Percentiles rank a stretch among this genome's conserved stretches.
These are phyloP conservation scores for Actinopyga echinites DNA, from an alignment of 53 echinoderm and acorn worm species.

Conservation along the genomic window DNA sequence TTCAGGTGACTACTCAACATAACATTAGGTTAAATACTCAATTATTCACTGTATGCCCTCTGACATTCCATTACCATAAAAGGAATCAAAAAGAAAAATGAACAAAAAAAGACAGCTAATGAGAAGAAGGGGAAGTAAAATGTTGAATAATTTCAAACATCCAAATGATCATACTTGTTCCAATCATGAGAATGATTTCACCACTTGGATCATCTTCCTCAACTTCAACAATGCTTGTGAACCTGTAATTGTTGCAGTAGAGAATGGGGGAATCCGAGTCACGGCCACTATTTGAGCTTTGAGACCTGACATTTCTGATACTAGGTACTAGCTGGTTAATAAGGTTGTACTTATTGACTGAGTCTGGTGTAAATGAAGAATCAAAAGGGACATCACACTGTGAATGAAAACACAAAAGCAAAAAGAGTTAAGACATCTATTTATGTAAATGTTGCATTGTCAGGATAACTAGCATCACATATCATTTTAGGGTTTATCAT, in stretches of 20 bases:
- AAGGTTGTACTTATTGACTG: constrained; percentile 6
- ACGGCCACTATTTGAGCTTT: not conserved
- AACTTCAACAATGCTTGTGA: constrained; percentile 10
- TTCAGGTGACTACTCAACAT: too few species aligned
- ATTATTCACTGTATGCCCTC: too few species aligned
- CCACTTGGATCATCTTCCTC: not conserved
- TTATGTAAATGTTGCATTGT: too few species aligned
- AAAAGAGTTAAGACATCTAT: not conserved
- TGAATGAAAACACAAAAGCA: not conserved
- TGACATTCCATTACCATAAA: too few species aligned
- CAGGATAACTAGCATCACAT: too few species aligned
- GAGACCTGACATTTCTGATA: not conserved
- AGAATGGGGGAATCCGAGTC: not conserved
- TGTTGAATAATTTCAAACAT: too few species aligned
- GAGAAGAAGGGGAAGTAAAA: too few species aligned
- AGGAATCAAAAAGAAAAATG: too few species aligned
- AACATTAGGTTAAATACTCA: too few species aligned
- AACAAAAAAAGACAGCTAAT: too few species aligned
- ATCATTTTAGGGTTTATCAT: too few species aligned
- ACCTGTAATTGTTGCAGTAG: constrained; percentile 18
- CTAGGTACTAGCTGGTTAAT: constrained; percentile 17
- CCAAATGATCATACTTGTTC: constrained; percentile 11
- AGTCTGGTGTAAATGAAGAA: not conserved
- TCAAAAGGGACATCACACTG: not conserved
- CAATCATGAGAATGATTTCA: constrained; percentile 8